Evolutionary conservation across 2,113 vertebrate species (phyloP), one percentile per base, ranked within the genome.

Genomic region (Campylorhamphus procurvoides): DNA sequence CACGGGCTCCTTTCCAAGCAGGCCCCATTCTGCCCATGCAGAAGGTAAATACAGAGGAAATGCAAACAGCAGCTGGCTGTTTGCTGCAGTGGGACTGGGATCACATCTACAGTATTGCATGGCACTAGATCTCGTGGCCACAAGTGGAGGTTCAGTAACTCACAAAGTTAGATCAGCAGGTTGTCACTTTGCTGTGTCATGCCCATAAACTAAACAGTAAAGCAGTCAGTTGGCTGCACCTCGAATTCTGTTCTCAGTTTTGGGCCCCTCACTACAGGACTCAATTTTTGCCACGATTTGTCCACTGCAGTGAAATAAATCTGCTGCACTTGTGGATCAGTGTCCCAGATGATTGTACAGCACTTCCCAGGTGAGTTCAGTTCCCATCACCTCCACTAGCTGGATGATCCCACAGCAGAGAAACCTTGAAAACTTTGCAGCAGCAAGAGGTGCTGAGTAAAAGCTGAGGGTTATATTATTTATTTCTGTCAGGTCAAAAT

Each of bases 1-100:
- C 37, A 33, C 0, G 4, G 25, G 4, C 22, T 37, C 17, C 55
- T 56, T 74, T 42, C 28, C 46, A 62, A 35, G 33, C 1, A 1
- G 17, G 25, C 20, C 33, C n/a, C 18, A 10, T 63, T 71, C 74
- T 85, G 60, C 35, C 18, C 53, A 1, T 12, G 25, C 14, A 55
- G 39, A 37, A 35, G 22, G 10, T 40, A 52, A 82, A 31, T 46
- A 18, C 12, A 27, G 44, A 55, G 8, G 19, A 60, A 80, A 86
- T 18, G 50, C 50, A 66, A 71, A 67, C 2, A 77, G 80, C 53
- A 84, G 72, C 31, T 75, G 78, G 35, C 44, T 28, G 35, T 18
- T 75, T 47, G 37, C 84, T 53, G 49, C 49, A 18, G 24, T 14
- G 53, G 53, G 49, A 17, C 16, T 81, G 63, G 71, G 42, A 31